Conservation (phyloP, 1,140 invertebrate genomes). For the Littorina saxatilis region DNA sequence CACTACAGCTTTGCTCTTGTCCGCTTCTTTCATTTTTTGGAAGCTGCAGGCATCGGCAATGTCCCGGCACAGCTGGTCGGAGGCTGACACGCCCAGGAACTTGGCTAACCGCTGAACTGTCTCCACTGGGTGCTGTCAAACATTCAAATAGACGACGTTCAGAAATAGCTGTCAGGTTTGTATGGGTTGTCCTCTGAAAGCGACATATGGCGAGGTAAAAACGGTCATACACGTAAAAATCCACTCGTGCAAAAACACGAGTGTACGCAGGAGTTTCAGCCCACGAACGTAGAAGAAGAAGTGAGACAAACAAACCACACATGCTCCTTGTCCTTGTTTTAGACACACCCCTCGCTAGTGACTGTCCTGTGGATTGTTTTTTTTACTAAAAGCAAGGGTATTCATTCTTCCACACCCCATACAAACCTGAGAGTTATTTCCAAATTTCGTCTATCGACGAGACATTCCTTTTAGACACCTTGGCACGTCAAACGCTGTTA, state of each 20-base stretch:
- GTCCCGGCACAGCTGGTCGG: slow-evolving; percentile 32
- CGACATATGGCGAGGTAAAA: too few species aligned
- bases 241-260: neutral
- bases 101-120: slow-evolving; percentile 33
- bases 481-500: too few species aligned
- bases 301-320: neutral
- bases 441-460: too few species aligned
- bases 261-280: too few species aligned
- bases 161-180: neutral
- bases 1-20: neutral
- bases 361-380: too few species aligned
- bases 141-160: neutral
- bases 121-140: neutral
- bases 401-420: too few species aligned
- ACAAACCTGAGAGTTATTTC: too few species aligned
- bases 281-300: neutral
- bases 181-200: neutral
- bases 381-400: too few species aligned
- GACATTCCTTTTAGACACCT: too few species aligned
- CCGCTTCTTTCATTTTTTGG: slow-evolving; percentile 42
- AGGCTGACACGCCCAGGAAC: slow-evolving; percentile 35
- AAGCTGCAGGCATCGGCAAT: slow-evolving; percentile 46
- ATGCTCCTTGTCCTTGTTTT: too few species aligned
- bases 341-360: too few species aligned
- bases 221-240: neutral